Conservation (phyloP, 2,113 vertebrate genomes). For the Hystrix brachyura region DNA sequence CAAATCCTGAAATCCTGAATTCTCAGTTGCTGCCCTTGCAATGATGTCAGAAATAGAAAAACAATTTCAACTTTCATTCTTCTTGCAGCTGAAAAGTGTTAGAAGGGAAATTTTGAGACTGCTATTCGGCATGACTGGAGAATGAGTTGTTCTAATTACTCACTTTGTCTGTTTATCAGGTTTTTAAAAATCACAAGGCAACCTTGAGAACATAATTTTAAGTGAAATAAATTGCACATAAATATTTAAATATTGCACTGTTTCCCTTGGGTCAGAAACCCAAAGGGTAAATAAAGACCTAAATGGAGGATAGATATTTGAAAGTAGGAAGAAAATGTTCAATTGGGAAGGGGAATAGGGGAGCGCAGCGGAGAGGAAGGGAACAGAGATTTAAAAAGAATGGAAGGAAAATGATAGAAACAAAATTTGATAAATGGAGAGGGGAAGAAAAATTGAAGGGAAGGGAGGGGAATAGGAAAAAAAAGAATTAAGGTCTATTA, state of each 20-base stretch:
- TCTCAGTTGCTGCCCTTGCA: background rate
- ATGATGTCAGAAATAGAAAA: conserved; percentile 54
- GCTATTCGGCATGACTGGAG: background rate
- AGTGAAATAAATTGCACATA: background rate
- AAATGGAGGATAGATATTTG: background rate
- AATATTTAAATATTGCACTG: background rate
- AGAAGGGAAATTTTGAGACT: background rate
- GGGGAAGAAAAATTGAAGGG: background rate
- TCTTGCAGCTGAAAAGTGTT: background rate
- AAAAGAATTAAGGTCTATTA: background rate
- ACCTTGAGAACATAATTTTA: background rate
- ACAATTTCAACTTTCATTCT: background rate
- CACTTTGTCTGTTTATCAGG: background rate
- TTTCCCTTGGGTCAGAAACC: background rate
- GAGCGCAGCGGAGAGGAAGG: background rate
- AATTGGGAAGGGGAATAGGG: background rate
- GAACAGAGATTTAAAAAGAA: background rate
- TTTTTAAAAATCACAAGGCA: conserved; percentile 46
- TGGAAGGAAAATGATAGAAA: background rate
- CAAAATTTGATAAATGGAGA: background rate
- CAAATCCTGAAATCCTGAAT: conserved; percentile 9
- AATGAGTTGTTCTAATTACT: background rate
- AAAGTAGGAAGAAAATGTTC: background rate
- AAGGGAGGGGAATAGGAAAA: background rate
- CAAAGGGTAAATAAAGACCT: background rate